Conservation (phyloP, 2,888 invertebrate species). For the Dichetophora obliterata region DNA sequence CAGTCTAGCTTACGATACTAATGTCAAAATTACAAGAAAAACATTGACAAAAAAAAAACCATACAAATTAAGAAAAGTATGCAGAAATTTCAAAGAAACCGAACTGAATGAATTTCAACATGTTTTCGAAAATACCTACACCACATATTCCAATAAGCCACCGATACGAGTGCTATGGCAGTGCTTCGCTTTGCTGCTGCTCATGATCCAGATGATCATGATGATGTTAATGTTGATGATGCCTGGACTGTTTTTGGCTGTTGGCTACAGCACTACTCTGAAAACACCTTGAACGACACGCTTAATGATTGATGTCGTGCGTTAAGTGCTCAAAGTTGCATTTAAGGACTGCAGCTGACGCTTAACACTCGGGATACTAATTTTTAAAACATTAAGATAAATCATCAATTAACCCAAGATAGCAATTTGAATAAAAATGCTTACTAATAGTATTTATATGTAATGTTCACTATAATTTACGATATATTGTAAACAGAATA, state of each 20-base stretch:
- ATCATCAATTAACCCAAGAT: no score
- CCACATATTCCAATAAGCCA: not conserved
- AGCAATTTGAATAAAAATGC: no score
- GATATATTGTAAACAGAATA: no score
- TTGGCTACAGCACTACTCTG: not conserved
- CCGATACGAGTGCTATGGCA: conserved; percentile 2
- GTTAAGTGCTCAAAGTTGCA: not conserved
- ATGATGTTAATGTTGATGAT: not conserved
- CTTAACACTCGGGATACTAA: not conserved
- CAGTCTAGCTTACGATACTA: conserved; percentile 36
- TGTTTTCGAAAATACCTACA: not conserved
- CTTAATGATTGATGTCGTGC: not conserved
- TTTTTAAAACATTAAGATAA: not conserved
- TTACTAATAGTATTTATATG: no score
- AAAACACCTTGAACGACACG: conserved; percentile 22
- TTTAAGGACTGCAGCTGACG: conserved; percentile 2
- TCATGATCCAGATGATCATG: not conserved
- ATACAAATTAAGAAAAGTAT: not conserved
- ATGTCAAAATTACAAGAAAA: conserved; percentile 14
- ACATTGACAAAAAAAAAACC: not conserved
- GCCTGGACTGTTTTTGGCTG: not conserved
- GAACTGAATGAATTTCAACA: not conserved
- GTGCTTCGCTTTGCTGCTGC: not conserved
- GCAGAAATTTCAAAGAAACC: not conserved
- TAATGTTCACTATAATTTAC: no score